phyloP scores from a whole-genome alignment of 2,113 vertebrate genomes.

The Engystomops pustulosus region DNA sequence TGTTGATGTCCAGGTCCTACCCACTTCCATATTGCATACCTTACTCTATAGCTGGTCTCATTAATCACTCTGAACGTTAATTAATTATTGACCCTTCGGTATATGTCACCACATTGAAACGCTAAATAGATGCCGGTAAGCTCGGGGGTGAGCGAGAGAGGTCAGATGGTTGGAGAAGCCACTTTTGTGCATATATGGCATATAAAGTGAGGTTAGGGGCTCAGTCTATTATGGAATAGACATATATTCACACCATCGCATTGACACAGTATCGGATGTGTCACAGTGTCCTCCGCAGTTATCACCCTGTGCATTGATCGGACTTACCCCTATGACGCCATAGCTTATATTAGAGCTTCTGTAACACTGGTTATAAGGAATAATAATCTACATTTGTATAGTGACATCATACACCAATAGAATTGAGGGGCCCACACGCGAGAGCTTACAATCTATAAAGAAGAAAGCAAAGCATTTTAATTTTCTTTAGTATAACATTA shows the following conservation, averaged over 20 bases:
- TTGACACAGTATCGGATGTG: not conserved
- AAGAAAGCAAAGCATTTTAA: no score
- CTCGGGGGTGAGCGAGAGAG: not conserved
- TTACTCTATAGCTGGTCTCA: not conserved
- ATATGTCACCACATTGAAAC: slow-evolving; percentile 29
- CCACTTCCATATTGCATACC: not conserved
- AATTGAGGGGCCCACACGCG: no score
- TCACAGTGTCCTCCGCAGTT: not conserved
- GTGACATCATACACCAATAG: no score
- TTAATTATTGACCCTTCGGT: slow-evolving; percentile 46
- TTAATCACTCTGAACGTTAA: slow-evolving; percentile 47
- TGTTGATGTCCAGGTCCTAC: slow-evolving; percentile 13
- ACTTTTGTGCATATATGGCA: not conserved
- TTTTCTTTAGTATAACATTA: no score
- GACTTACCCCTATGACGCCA: not conserved
- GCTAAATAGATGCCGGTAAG: slow-evolving; percentile 31
- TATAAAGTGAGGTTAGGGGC: not conserved
- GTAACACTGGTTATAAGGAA: no score
- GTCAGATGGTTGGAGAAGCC: slow-evolving; percentile 8
- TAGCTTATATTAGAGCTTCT: not conserved
- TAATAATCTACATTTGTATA: no score
- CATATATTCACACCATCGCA: not conserved
- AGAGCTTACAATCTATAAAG: no score
- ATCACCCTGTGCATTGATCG: not conserved
- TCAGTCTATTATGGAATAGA: not conserved